Base-by-base conservation (phyloP, 2,888 invertebrate species). In the Netelia melanura region DNA sequence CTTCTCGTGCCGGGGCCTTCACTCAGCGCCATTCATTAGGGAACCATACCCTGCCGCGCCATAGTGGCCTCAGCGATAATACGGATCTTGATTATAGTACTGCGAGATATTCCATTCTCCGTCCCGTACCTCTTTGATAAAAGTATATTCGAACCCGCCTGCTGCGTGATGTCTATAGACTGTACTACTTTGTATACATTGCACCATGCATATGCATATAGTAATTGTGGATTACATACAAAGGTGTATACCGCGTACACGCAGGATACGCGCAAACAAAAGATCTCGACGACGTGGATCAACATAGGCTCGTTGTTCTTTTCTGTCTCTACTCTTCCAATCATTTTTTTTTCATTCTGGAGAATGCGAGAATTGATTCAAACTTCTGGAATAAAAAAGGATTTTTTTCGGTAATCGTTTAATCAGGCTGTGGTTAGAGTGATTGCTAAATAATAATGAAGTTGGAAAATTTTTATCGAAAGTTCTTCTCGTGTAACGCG, bases 41-140 rank as follows among this genome's bases (percentile, higher is more conserved):
- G 43, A 70, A 58, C 70, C 48, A 23, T 62, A 70, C 48, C 48
- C 10, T 65, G 64, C 54, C 54, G 54, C 38, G 21, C 61, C 38
- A 68, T 78, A 70, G 68, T 70, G 62, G 70, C 71, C 61, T 44
- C 72, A 67, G 74, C 61, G 81, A 75, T 81, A 81, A 74, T 74
- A 58, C 81, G 48, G 61, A 74, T 81, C 81, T 67, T 81, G 67
- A 75, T 81, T 81, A 70, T 62, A 48, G 67, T 48, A 67, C 74
- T 58, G 38, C n/a, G 58, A 30, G 21, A 61, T 72, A 30, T 58
- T 75, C 67, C 74, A 74, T 74, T 81, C 64, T 70, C 38, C 62
- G n/a, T 54, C 21, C 38, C 48, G 48, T 48, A 14, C 17, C 74
- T 72, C 67, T 61, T 56, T 48, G 62, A 78, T 76, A 67, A 61